Base-by-base conservation (phyloP, 1,140 invertebrate species). In the Steinernema feltiae region DNA sequence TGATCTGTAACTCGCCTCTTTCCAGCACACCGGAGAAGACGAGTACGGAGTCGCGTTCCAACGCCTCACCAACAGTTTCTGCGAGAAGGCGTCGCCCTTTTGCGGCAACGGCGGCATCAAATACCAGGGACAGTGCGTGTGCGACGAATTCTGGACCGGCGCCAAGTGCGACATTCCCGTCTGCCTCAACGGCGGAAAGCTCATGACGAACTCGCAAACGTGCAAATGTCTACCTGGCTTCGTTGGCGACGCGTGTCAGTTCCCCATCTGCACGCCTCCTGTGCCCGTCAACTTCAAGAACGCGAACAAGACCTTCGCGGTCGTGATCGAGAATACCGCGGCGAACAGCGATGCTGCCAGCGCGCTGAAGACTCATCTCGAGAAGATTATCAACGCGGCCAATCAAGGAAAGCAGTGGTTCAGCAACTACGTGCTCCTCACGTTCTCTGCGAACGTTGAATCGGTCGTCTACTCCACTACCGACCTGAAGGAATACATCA, bases 181-280 rank as follows among this genome's bases (percentile, higher is more conserved):
- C 30, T 80, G 79, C 69, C 69, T 79, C 69, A 80, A 80, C 71
- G 78, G 78, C 18, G 79, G 79, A 72, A 76, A 48, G 0, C 30
- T 78, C 21, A 31, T 32, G 0, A 32, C 21, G 21, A 69, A 69
- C 41, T 29, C 18, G 18, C 73, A 80, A n/a, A 29, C 31, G 3
- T 80, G 79, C 48, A 41, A 1, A 1, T 80, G 79, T 69, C 79
- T 73, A 29, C 7, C 1, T 1, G 79, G 79, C 12, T 80, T 79
- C 71, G 41, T 21, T 17, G 79, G 79, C 30, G 30, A n/a, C 7
- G 74, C 74, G 27, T 80, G 79, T 32, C 73, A 80, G 72, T 79
- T 31, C 29, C 71, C 32, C 1, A 18, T 3, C 1, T 79, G 78
- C 32, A 24, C n/a, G 27, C 63, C 48, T 18, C 2, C 0, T 15